Evolutionary conservation across 2,888 invertebrate genomes (phyloP), one percentile per base, ranked within the genome.

Genomic region (Lingula anatina): DNA sequence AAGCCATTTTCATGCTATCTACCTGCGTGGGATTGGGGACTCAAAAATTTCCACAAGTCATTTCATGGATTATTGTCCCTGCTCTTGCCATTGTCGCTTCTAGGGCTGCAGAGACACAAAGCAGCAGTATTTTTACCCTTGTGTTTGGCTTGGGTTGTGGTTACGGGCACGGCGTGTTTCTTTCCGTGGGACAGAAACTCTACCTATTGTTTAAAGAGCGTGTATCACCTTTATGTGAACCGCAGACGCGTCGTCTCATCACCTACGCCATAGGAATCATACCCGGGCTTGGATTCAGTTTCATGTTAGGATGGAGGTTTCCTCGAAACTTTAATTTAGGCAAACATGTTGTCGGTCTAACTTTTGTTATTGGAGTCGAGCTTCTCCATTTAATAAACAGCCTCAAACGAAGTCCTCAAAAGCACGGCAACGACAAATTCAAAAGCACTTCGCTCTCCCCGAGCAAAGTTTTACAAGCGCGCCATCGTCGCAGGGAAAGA

Each of bases 131-230:
- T n/a, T 57, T 51, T 21, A 44, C 52, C 2, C 28, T 55, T 9
- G 18, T 55, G 25, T 47, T 50, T 39, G 59, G 57, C 5, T 38
- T 53, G 3, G 49, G 48, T 4, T 47, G 41, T 35, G 61, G 61
- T 3, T 44, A 45, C 31, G 43, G 49, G n/a, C 61, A 61, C 31
- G 55, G 46, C 1, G 12, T 56, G 1, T 53, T 49, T 9, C 55
- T 61, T 5, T 47, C 44, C 35, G 7, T 55, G 23, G 61, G 61
- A 2, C 54, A 54, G 20, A 56, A 56, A 23, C 27, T 47, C 2
- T 59, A 57, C 45, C 47, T 51, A n/a, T 44, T 49, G 1, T 18
- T 59, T 3, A 59, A 59, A 25, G 39, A 39, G 15, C 1, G 48
- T n/a, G n/a, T n/a, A n/a, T n/a, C n/a, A n/a, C n/a, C n/a, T n/a